Base-by-base conservation (phyloP, 1,140 invertebrate species). In the Bradynema listronoti region DNA sequence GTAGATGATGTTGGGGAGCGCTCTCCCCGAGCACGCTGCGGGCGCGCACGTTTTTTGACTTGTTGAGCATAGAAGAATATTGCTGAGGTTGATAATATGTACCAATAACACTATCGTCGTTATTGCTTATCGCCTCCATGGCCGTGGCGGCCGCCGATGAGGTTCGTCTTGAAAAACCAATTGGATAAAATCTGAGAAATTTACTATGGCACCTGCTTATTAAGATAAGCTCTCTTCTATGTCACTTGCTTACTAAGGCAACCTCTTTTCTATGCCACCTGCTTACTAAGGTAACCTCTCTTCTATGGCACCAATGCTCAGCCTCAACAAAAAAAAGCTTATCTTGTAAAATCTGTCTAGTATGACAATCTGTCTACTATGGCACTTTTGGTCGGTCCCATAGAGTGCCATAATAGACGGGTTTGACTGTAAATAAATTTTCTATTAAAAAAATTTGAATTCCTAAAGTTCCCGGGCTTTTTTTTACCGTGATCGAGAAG, bases 11-110 rank as follows among this genome's bases (percentile, higher is more conserved):
- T n/a, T n/a, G n/a, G n/a, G n/a, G n/a, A n/a, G n/a, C n/a, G n/a
- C n/a, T n/a, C n/a, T n/a, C n/a, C n/a, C n/a, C n/a, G n/a, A n/a
- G n/a, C n/a, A n/a, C n/a, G n/a, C 70, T 74, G 72, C 72, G 72
- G 72, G 72, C 72, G 49, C 61, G 63, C 51, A 43, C 72, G 68
- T 74, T 74, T 74, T 74, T 74, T 74, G 72, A 74, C 46, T 34
- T 33, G n/a, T n/a, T n/a, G n/a, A n/a, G n/a, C n/a, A n/a, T n/a
- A n/a, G n/a, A n/a, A n/a, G 34, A 53, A 51, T 46, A 39, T 34
- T 62, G 46, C 2, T n/a, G 47, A n/a, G 19, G 19, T 50, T 50
- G 19, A 25, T 24, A 50, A 24, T 5, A 4, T 24, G 7, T 24
- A 50, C 34, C 4, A 3, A 50, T 50, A 50, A 50, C 27, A 3